These are phyloP conservation scores for Tolmerus cingulatus DNA, from an alignment of 2,888 invertebrate genomes.

Conservation along the genomic window DNA sequence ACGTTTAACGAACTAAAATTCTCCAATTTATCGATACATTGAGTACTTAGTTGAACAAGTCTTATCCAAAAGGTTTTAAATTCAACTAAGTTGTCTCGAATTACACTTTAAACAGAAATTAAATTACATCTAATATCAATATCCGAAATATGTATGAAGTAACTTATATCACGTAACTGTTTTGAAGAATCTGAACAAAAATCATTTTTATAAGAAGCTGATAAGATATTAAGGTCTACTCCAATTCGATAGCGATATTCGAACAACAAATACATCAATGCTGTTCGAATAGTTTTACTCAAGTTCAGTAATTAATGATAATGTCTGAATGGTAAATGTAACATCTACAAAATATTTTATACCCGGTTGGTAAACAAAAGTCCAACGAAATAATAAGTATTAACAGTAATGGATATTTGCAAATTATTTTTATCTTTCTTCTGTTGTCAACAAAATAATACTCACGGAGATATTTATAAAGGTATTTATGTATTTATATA, in stretches of 20 bases:
- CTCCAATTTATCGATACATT: neutral
- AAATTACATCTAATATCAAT: neutral
- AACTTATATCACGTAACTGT: slow-evolving; percentile 33
- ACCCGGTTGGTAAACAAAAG: slow-evolving; percentile 13
- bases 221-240: slow-evolving; percentile 14
- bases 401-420: slow-evolving; percentile 3
- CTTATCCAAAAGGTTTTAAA: slow-evolving; percentile 27
- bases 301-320: neutral
- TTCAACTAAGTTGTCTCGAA: slow-evolving; percentile 26
- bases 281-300: neutral
- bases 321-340: slow-evolving; percentile 8
- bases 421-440: slow-evolving; percentile 23
- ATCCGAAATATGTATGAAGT: neutral
- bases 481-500: slow-evolving; percentile 49
- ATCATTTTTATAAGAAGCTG: slow-evolving; percentile 25
- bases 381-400: slow-evolving; percentile 4
- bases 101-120: slow-evolving; percentile 5
- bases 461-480: slow-evolving; percentile 51
- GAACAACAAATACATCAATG: neutral
- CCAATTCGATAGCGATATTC: neutral
- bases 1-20: neutral
- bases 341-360: slow-evolving; percentile 14
- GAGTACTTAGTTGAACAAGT: slow-evolving; percentile 26
- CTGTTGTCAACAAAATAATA: slow-evolving; percentile 49
- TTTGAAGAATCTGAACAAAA: slow-evolving; percentile 19